phyloP scores from a whole-genome alignment of 2,888 invertebrate species.

The Tortricodes alternella region DNA sequence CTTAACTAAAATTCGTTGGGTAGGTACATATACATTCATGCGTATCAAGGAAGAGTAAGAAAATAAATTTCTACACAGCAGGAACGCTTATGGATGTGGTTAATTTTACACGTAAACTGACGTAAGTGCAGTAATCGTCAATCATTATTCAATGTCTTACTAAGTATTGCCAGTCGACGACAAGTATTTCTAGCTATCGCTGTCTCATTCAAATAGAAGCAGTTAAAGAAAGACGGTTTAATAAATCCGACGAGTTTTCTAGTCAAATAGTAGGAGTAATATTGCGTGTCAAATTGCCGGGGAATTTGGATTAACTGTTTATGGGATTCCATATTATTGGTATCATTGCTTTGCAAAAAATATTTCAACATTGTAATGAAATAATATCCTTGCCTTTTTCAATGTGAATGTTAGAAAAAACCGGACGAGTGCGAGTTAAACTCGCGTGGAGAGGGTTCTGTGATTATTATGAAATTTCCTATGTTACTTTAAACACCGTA shows the following conservation, averaged over 20 bases:
- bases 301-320: too few species aligned
- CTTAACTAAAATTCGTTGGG: too few species aligned
- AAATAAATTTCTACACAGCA: constrained; percentile 33
- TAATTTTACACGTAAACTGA: constrained; percentile 38
- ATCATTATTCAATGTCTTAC: constrained; percentile 38
- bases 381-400: too few species aligned
- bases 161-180: background rate
- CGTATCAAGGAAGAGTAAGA: constrained; percentile 17
- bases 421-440: too few species aligned
- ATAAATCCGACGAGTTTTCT: background rate
- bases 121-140: constrained; percentile 31
- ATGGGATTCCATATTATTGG: too few species aligned
- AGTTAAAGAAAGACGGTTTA: background rate
- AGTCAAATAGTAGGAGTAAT: constrained; percentile 1
- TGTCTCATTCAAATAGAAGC: background rate
- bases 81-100: constrained; percentile 37
- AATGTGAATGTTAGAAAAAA: too few species aligned
- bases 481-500: too few species aligned
- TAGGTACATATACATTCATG: too few species aligned
- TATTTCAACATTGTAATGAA: too few species aligned
- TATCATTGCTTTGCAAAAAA: too few species aligned
- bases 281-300: constrained; percentile 24
- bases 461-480: too few species aligned
- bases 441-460: too few species aligned
- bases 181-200: background rate